Base-by-base conservation (phyloP, 2,888 invertebrate species). In the Apomyelois bistriatella region DNA sequence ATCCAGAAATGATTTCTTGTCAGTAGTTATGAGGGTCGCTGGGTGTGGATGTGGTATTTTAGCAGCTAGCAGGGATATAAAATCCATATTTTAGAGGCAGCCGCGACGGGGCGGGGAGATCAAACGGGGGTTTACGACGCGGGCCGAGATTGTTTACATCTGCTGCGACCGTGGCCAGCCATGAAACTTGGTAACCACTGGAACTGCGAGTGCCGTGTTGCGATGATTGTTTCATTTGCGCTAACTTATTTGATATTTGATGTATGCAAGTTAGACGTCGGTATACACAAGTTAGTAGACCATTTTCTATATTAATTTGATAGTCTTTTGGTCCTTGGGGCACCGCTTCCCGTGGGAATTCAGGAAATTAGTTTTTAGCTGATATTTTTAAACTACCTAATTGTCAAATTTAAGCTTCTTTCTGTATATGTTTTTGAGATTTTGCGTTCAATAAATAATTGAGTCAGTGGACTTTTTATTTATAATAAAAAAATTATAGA, bases 61-160 rank as follows among this genome's bases (percentile, higher is more conserved):
- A 85, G 84, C 84, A 83, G 79, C 81, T 78, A 79, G 79, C 72
- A 78, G 74, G 72, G 78, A 77, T 84, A 87, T 86, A 87, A 89
- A 88, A 87, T 87, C 79, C 87, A 88, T 88, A 87, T 86, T 88
- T 88, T 85, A 88, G 81, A 82, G 82, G 74, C 77, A 69, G 68
- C 36, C n/a, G 74, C n/a, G n/a, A 3, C 74, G 70, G 68, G 66
- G 65, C 72, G 73, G 74, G 83, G 79, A 85, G 85, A 89, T 90
- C 89, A 90, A 90, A 89, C 87, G n/a, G 83, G 76, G 76, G 81
- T 90, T 90, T 89, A 90, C 82, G 88, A 85, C 83, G 75, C 74
- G 79, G 74, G 74, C 79, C 79, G 82, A 83, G 86, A 88, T 85
- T 90, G 89, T 90, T 89, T 89, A 90, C 89, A 89, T 90, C 89